phyloP scores from a whole-genome alignment of 2,797 vertebrate species.

The Rhinella marina region DNA sequence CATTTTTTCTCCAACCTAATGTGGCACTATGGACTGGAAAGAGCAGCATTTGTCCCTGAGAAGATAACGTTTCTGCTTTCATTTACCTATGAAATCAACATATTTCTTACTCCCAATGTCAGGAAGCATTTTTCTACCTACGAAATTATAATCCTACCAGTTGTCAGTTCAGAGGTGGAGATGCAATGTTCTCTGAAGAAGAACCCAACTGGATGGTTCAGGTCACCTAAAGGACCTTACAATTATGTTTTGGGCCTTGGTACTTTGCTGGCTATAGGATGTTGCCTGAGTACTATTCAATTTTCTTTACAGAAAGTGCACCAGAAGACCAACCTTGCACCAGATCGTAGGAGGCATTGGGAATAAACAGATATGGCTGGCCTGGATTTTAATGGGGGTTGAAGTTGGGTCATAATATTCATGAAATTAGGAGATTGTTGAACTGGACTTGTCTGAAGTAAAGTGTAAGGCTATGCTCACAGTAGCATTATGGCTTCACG shows the following conservation, averaged over 20 bases:
- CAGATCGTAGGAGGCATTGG: too few species aligned
- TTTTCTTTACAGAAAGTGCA: too few species aligned
- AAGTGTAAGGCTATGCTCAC: too few species aligned
- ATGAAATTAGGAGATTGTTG: too few species aligned
- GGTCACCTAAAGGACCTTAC: neutral
- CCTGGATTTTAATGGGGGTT: too few species aligned
- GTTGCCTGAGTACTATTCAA: neutral
- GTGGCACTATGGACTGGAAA: slow-evolving; percentile 85
- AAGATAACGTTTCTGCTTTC: neutral
- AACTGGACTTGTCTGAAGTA: too few species aligned
- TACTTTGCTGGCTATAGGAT: neutral
- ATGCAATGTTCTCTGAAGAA: neutral
- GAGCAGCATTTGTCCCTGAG: slow-evolving; percentile 53
- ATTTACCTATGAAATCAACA: neutral
- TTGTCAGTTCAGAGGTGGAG: neutral
- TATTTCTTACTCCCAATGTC: neutral
- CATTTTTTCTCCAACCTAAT: slow-evolving; percentile 94
- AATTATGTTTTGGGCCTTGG: neutral
- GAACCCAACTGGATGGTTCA: neutral
- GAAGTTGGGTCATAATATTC: too few species aligned
- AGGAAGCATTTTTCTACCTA: neutral
- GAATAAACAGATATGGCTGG: too few species aligned
- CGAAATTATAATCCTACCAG: neutral
- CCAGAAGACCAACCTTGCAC: too few species aligned
- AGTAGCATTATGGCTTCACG: too few species aligned